Conservation (phyloP, 2,888 invertebrate genomes). For the Scaptomyza cyrtandrae region DNA sequence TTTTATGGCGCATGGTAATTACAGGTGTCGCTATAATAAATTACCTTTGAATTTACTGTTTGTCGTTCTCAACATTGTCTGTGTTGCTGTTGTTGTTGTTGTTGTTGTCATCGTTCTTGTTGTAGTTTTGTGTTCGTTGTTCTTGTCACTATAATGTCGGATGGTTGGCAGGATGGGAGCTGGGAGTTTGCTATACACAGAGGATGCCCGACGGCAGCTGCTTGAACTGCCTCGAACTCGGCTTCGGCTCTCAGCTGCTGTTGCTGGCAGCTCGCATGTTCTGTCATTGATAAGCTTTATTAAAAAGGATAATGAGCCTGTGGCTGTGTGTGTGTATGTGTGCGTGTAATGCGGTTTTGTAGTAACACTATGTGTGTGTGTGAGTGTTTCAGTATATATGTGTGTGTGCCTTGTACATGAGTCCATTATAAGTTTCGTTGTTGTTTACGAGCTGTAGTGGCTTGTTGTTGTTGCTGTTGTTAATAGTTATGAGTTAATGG, state of each 20-base stretch:
- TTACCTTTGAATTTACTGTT: conserved; percentile 81
- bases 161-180: neutral
- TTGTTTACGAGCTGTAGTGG: conserved; percentile 75
- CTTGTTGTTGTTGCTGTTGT: conserved; percentile 54
- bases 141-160: conserved; percentile 52
- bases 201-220: conserved; percentile 49
- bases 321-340: conserved; percentile 45
- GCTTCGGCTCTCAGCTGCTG: conserved; percentile 51
- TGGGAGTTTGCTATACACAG: conserved; percentile 41
- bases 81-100: conserved; percentile 30
- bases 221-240: conserved; percentile 28
- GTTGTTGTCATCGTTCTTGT: conserved; percentile 30
- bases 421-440: conserved; percentile 79
- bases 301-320: conserved; percentile 79
- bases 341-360: conserved; percentile 37
- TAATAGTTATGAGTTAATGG: conserved; percentile 81
- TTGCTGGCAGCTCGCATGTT: conserved; percentile 76
- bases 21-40: conserved; percentile 80
- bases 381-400: conserved; percentile 13
- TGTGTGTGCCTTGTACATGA: conserved; percentile 63
- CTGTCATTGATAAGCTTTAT: conserved; percentile 81
- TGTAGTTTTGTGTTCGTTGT: conserved; percentile 47
- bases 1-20: conserved; percentile 81
- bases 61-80: conserved; percentile 61
- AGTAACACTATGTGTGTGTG: neutral